A percentile compares a stretch with the other conserved stretches of the same genome.
These are phyloP conservation scores for Maniola jurtina DNA, from an alignment of 1,140 invertebrate genomes.

Conservation along the genomic window DNA sequence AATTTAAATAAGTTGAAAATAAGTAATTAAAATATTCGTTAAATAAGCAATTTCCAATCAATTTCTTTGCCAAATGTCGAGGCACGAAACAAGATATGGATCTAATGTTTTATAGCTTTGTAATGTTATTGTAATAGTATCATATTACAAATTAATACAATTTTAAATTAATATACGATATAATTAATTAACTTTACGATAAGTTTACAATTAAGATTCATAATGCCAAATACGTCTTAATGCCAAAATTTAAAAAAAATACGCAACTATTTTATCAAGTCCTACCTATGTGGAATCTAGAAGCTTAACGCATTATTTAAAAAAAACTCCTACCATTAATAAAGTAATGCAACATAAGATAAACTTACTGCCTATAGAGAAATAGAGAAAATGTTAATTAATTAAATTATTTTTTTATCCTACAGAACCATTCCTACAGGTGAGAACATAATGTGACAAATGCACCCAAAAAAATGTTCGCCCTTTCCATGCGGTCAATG, in stretches of 20 bases:
- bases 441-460: conserved; percentile 8
- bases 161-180: background rate
- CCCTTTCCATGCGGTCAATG: conserved; percentile 7
- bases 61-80: background rate
- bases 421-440: conserved; percentile 26
- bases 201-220: no score
- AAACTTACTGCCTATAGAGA: no score
- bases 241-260: no score
- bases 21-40: background rate
- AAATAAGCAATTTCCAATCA: background rate
- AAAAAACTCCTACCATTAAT: no score
- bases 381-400: no score
- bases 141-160: background rate
- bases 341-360: no score
- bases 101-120: background rate
- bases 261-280: no score
- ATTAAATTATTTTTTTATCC: background rate
- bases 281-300: no score
- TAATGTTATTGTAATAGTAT: background rate
- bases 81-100: background rate
- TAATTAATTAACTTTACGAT: no score
- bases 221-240: no score
- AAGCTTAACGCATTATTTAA: no score
- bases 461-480: conserved; percentile 21
- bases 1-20: no score